These are phyloP conservation scores for Oryctolagus cuniculus DNA, from an alignment of 2,113 vertebrate species.

Conservation along the genomic window mOryCun1.1 NC_091432.1:109050501-109051000, in stretches of 20 bases:
- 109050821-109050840: neutral
- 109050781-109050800: neutral
- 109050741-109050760: neutral
- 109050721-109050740: neutral
- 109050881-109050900: constrained; percentile 6
- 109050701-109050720: neutral
- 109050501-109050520: neutral
- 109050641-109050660: neutral
- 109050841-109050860: neutral
- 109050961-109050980: neutral
- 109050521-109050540: neutral
- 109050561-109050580: neutral
- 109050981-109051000: constrained; percentile 44
- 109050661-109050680: neutral
- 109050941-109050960: neutral
- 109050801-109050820: neutral
- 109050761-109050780: neutral
- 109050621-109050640: neutral
- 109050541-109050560: neutral
- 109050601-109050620: neutral
- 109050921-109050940: neutral
- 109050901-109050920: neutral
- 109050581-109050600: neutral
- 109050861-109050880: neutral
- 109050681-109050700: neutral